phyloP scores from a whole-genome alignment of 2,888 invertebrate species.

The Argyresthia albistria region DNA sequence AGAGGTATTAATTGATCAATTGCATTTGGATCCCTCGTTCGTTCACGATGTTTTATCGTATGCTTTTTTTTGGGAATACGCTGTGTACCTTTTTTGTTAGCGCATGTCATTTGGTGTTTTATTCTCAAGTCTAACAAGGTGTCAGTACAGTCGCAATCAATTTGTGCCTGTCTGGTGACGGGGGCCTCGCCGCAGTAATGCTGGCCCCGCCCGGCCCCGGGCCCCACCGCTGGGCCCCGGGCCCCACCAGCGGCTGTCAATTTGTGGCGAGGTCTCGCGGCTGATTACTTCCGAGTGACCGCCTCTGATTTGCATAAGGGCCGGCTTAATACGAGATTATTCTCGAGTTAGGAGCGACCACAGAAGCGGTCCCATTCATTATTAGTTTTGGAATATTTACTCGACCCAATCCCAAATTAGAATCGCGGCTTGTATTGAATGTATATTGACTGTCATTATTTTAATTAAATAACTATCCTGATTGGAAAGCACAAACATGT shows the following conservation, averaged over 20 bases:
- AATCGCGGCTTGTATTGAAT: constrained; percentile 34
- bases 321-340: constrained; percentile 64
- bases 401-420: constrained; percentile 38
- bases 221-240: too few species aligned
- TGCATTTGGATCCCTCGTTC: neutral
- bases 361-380: constrained; percentile 45
- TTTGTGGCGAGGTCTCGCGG: constrained; percentile 34
- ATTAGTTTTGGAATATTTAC: constrained; percentile 63
- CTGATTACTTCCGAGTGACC: constrained; percentile 68
- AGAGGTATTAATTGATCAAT: neutral
- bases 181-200: constrained; percentile 14
- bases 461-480: neutral
- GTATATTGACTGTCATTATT: constrained; percentile 18
- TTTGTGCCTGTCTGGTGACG: constrained; percentile 23
- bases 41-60: neutral
- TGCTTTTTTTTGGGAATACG: neutral
- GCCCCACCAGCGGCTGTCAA: constrained; percentile 35
- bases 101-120: constrained; percentile 28
- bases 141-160: constrained; percentile 51
- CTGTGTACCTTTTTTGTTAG: constrained; percentile 10
- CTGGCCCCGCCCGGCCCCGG: too few species aligned
- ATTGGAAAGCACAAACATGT: too few species aligned
- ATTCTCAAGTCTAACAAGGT: constrained; percentile 48
- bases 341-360: constrained; percentile 49
- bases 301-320: constrained; percentile 67